These are phyloP conservation scores for Phytoseiulus persimilis DNA, from an alignment of 2,888 invertebrate genomes.

Conservation along the genomic window DNA sequence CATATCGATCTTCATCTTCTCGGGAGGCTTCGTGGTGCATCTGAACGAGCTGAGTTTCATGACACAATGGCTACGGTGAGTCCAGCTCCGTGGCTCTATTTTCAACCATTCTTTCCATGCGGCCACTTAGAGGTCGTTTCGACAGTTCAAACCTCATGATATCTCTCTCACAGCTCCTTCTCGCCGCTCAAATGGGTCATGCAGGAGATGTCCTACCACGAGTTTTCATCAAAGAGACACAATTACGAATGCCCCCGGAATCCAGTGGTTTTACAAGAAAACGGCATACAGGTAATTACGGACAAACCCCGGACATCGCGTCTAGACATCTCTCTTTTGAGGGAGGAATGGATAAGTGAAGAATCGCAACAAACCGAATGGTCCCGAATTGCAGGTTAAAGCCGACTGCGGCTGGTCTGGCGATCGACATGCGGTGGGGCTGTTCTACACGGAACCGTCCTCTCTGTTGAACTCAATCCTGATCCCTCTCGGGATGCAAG, in stretches of 20 bases:
- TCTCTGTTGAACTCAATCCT: conserved; percentile 18
- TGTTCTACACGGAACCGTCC: conserved; percentile 33
- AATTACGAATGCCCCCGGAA: conserved; percentile 49
- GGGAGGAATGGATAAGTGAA: not conserved
- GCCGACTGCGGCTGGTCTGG: conserved; percentile 32
- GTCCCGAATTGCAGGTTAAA: not conserved
- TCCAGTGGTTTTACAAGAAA: conserved; percentile 74
- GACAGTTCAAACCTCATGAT: not conserved
- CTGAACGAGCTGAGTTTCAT: conserved; percentile 61
- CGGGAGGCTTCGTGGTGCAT: conserved; percentile 63
- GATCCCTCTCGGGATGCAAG: conserved; percentile 16
- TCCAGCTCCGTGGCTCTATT: no score
- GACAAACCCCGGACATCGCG: no score
- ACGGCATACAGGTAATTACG: conserved; percentile 55
- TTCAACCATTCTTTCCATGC: not conserved
- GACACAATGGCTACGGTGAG: conserved; percentile 55
- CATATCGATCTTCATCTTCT: conserved; percentile 56
- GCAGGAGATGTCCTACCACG: conserved; percentile 55
- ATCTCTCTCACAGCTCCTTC: conserved; percentile 50
- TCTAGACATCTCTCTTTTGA: not conserved
- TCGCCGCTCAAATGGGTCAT: conserved; percentile 67
- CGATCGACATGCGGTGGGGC: conserved; percentile 19
- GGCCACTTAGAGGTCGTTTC: not conserved
- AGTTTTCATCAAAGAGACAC: conserved; percentile 45
- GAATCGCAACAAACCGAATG: not conserved